Percentiles rank a stretch among this genome's conserved stretches.
phyloP scores from a whole-genome alignment of 2,797 vertebrate genomes.

The Tadarida brasiliensis region DNA sequence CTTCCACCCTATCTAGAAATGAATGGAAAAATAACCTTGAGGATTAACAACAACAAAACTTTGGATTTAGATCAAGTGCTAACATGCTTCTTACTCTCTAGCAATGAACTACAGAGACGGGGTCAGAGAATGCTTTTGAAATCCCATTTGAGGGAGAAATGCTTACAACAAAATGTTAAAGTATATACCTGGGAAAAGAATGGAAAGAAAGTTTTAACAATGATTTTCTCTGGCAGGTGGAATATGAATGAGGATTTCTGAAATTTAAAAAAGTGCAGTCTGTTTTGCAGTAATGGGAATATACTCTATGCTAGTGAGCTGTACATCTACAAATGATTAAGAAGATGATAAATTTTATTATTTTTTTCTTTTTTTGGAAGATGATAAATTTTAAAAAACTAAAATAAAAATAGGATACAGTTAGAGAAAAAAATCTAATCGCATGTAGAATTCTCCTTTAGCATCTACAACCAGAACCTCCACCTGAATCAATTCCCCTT shows the following conservation, averaged over 20 bases:
- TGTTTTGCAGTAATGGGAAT: not conserved
- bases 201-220: not conserved
- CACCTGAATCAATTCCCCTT: not conserved
- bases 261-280: not conserved
- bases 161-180: not conserved
- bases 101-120: not conserved
- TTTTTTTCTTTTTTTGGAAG: no score
- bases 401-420: not conserved
- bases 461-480: not conserved
- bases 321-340: constrained; percentile 10
- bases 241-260: not conserved
- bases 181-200: not conserved
- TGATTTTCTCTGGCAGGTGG: constrained; percentile 14
- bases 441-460: not conserved
- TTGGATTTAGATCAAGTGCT: not conserved
- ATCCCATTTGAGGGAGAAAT: not conserved
- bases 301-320: not conserved
- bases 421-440: not conserved
- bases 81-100: not conserved
- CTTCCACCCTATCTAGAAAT: no score
- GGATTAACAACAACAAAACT: not conserved
- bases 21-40: no score
- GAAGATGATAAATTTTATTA: not conserved
- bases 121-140: not conserved
- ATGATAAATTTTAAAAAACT: not conserved